phyloP scores from a whole-genome alignment of 2,797 vertebrate genomes.

The Neolamprologus multifasciatus region DNA sequence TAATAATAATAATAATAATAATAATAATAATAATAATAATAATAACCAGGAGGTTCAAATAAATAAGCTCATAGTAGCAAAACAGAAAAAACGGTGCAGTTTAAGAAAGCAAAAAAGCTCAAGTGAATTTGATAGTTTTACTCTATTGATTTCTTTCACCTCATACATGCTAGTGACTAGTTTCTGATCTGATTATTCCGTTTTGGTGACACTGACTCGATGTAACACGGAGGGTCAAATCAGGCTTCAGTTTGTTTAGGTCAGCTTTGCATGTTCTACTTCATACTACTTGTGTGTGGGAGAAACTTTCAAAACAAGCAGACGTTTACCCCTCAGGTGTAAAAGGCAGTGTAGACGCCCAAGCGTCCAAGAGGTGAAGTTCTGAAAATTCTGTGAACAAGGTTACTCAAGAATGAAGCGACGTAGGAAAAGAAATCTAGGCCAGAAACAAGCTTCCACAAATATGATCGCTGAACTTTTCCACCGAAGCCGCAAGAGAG shows the following conservation, averaged over 20 bases:
- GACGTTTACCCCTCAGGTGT: neutral
- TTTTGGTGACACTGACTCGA: neutral
- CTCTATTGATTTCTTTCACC: neutral
- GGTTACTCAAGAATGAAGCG: neutral
- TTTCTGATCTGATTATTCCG: neutral
- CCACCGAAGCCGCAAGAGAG: neutral
- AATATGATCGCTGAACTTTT: neutral
- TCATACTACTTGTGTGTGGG: neutral
- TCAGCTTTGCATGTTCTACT: neutral
- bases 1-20: neutral
- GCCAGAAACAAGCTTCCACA: neutral
- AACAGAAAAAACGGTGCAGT: neutral
- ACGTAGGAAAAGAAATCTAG: neutral
- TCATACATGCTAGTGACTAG: neutral
- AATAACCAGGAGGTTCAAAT: neutral
- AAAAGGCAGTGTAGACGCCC: neutral
- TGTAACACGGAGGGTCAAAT: neutral
- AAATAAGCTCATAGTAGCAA: neutral
- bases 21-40: neutral
- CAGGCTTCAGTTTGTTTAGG: neutral
- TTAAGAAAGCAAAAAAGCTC: neutral
- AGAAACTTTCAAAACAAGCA: neutral
- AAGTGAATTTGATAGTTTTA: neutral
- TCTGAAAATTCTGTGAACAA: neutral
- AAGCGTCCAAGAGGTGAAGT: neutral